These are phyloP conservation scores for Scophthalmus maximus DNA, from an alignment of 2,113 vertebrate species.

Conservation along the genomic window DNA sequence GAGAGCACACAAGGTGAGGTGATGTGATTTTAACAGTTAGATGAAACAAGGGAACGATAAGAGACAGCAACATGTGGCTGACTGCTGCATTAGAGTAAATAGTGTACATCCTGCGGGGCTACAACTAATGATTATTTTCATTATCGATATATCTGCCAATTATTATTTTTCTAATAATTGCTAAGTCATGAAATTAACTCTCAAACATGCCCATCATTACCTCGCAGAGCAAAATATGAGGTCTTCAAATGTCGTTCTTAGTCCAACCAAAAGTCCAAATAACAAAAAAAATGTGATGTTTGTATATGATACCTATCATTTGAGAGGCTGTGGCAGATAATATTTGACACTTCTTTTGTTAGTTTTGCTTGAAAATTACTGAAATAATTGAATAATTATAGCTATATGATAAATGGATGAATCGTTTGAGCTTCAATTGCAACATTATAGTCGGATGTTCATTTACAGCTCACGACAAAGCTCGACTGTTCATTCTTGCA, in stretches of 20 bases:
- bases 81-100: not conserved
- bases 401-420: no score
- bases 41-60: no score
- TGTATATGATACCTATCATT: not conserved
- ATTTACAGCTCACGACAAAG: no score
- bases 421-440: no score
- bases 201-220: not conserved
- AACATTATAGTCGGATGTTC: no score
- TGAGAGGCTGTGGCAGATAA: not conserved
- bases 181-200: not conserved
- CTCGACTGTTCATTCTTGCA: no score
- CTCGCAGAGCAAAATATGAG: not conserved
- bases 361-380: not conserved
- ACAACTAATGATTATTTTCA: not conserved
- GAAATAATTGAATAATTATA: not conserved
- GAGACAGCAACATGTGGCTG: not conserved
- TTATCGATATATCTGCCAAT: no score
- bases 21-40: not conserved
- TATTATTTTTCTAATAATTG: not conserved
- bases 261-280: not conserved
- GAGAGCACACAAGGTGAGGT: constrained; percentile 90
- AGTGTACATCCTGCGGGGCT: no score
- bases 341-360: not conserved
- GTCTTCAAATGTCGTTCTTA: not conserved
- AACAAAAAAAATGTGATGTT: no score